Base-by-base conservation (phyloP, 2,797 vertebrate genomes). In the Pipistrellus nathusii region DNA sequence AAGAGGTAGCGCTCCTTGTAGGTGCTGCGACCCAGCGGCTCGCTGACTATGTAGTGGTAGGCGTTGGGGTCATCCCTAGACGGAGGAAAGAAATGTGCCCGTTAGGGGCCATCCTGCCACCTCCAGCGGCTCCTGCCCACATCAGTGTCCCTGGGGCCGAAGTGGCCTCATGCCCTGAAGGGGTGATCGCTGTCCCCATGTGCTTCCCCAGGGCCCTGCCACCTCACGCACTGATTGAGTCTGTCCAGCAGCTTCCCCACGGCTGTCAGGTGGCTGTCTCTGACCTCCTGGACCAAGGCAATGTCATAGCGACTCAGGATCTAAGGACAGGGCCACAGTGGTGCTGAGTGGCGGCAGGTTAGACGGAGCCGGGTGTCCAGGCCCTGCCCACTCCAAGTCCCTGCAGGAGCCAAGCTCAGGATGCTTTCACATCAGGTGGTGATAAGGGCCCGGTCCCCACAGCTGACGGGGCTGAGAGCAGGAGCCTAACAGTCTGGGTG, bases 1-100 rank as follows among this genome's bases (percentile, higher is more conserved):
- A 98, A 99, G 75, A 99, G 98, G 69, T 99, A 99, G 94, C 98
- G 98, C 95, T 99, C 99, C 95, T 98, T 99, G 77, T 99, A 99
- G 89, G 92, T 94, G 97, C 11, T 98, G 62, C 98, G 98, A 2
- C 99, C 99, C 95, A 99, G 97, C 0, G 98, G 99, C 13, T 98
- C 95, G 51, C 99, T 99, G 95, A 92, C 85, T 85, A 99, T 97
- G 27, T 97, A 97, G 14, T 14, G 93, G 82, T 99, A 99, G 3
- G 85, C 83, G 62, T 98, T 93, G 0, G 69, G 8, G 68, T 95
- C 62, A 0, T 95, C 80, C 0, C 97, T 98, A 72, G 96, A 97
- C 83, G 13, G 25, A 32, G 12, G 44, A 95, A 41, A 91, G 4
- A 17, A 41, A 69, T 3, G 3, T 55, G 14, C 27, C 9, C 1